These are phyloP conservation scores for Montifringilla adamsi DNA, from an alignment of 2,113 vertebrate species.

Conservation along the genomic window DNA sequence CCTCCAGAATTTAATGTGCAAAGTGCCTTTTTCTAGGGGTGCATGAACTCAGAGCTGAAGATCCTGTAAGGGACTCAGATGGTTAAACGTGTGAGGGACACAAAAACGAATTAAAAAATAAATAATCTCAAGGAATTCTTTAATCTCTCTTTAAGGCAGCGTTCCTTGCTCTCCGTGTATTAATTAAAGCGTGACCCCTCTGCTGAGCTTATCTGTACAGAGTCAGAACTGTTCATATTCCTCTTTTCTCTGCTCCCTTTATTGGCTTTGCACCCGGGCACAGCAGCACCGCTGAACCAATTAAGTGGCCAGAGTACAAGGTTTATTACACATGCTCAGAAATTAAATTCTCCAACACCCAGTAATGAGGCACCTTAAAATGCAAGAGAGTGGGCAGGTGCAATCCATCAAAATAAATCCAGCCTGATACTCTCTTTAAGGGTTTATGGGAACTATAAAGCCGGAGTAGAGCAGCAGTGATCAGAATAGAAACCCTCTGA, in stretches of 20 bases:
- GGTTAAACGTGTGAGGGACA: background rate
- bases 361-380: constrained; percentile 47
- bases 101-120: background rate
- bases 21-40: background rate
- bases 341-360: background rate
- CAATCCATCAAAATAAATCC: constrained; percentile 53
- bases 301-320: constrained; percentile 32
- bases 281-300: background rate
- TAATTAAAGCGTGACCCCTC: background rate
- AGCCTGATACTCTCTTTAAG: background rate
- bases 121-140: background rate
- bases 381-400: constrained; percentile 40
- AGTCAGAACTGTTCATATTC: constrained; percentile 39
- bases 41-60: background rate
- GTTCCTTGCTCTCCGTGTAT: background rate
- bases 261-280: constrained; percentile 28
- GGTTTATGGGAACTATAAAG: constrained; percentile 41
- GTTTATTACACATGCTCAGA: constrained; percentile 51
- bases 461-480: background rate
- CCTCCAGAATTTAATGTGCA: background rate
- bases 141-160: background rate
- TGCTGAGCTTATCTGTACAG: constrained; percentile 16
- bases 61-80: rapidly evolving
- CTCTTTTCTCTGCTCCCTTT: background rate
- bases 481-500: constrained; percentile 35